Base-by-base conservation (phyloP, 2,888 invertebrate species). In the Anodontia alba region DNA sequence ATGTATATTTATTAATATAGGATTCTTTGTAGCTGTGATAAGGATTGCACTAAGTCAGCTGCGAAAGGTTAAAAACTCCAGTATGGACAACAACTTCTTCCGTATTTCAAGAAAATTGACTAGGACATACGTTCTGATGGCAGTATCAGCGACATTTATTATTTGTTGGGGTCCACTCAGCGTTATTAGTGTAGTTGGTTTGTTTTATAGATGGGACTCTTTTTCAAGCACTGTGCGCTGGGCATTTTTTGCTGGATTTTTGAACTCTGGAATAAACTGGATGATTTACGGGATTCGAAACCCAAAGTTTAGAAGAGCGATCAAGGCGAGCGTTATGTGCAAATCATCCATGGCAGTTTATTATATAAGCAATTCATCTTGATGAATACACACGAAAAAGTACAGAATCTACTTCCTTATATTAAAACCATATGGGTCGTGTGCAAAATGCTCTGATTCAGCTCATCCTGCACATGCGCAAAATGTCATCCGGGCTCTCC, bases 141-240 rank as follows among this genome's bases (percentile, higher is more conserved):
- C 66, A 3, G 38, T 83, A 23, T 83, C 76, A n/a, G 78, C 80
- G 7, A 73, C 78, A 33, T 83, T 83, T 54, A 75, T 83, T 3
- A 42, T 83, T 3, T 83, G 83, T 46, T 83, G 83, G 83, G 70
- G 73, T 54, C 83, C 83, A 51, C 78, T 78, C 57, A 78, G 80
- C 73, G 54, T 80, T 38, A 33, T 83, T 10, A 54, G 76, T 20
- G 62, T 80, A n/a, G 69, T 76, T 17, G 29, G 54, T 31, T 12
- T 76, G 7, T 76, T 83, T 51, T n/a, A 76, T 43, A 43, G 57
- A 17, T 46, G 23, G 12, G 57, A 78, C 3, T 43, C 62, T 0
- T 31, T 78, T 38, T 72, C 78, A 36, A 66, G 43, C 0, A 54
- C 72, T 10, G 70, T 76, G 46, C 68, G 73, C 1, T 78, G 80